phyloP scores from a whole-genome alignment of 2,113 vertebrate genomes.

The Campylomormyrus tamandua region DNA sequence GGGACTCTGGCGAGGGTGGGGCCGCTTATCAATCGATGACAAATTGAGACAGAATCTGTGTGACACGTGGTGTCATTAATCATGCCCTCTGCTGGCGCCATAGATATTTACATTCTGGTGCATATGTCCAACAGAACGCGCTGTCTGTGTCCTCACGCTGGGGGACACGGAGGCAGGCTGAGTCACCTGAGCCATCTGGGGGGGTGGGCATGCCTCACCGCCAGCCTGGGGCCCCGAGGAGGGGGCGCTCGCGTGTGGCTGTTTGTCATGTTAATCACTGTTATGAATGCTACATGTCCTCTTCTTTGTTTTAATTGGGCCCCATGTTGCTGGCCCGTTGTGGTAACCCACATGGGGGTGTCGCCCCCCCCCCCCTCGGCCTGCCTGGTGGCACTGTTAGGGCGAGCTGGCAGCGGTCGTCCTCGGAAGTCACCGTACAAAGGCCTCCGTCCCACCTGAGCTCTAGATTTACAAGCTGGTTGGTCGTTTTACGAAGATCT shows the following conservation, averaged over 20 bases:
- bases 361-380: neutral
- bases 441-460: neutral
- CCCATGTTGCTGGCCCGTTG: neutral
- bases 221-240: neutral
- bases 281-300: conserved; percentile 11
- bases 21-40: conserved; percentile 10
- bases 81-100: conserved; percentile 37
- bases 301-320: conserved; percentile 15
- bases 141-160: conserved; percentile 16
- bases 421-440: neutral
- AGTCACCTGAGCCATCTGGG: conserved; percentile 40
- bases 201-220: conserved; percentile 5
- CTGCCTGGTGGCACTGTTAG: neutral
- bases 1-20: neutral
- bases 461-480: neutral
- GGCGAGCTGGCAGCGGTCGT: neutral
- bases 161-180: conserved; percentile 13
- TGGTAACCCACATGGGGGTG: neutral
- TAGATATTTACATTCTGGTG: conserved; percentile 44
- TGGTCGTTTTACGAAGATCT: neutral
- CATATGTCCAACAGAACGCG: conserved; percentile 38
- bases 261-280: conserved; percentile 25
- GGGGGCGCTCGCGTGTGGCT: neutral
- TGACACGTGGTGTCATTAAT: conserved; percentile 37
- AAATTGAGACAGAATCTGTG: conserved; percentile 26